phyloP scores from a whole-genome alignment of 2,888 invertebrate genomes.

The Diaperis boleti region DNA sequence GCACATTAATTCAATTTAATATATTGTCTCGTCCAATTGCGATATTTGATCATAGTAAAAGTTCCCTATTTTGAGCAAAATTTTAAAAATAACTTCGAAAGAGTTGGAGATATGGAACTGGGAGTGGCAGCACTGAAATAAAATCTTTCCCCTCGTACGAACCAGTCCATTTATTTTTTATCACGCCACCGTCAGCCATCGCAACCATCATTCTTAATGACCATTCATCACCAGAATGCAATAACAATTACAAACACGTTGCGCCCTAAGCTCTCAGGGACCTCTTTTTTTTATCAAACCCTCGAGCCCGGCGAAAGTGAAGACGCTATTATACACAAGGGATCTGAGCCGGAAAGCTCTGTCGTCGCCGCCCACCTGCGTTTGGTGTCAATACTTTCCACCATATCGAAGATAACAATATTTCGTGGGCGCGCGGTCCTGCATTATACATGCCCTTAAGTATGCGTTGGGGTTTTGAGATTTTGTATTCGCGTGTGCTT shows the following conservation, averaged over 20 bases:
- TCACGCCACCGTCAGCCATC: too few species aligned
- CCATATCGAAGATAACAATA: constrained; percentile 34
- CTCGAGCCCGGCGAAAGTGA: background rate
- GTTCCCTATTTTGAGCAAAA: too few species aligned
- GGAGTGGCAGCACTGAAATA: too few species aligned
- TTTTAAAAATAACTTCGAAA: too few species aligned
- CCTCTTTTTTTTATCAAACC: background rate
- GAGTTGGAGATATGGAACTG: too few species aligned
- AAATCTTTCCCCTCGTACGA: too few species aligned
- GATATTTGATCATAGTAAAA: too few species aligned
- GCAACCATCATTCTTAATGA: too few species aligned
- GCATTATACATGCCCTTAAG: constrained; percentile 29
- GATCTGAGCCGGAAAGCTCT: constrained; percentile 13
- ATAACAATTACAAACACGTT: background rate
- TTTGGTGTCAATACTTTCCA: constrained; percentile 26
- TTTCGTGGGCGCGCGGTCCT: constrained; percentile 19
- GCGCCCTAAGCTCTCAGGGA: background rate
- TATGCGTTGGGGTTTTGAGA: constrained; percentile 34
- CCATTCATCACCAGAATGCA: too few species aligned
- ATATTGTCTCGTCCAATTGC: too few species aligned
- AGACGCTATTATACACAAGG: constrained; percentile 14
- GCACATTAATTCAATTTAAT: too few species aligned
- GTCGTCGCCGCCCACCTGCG: constrained; percentile 3
- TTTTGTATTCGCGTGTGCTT: constrained; percentile 31
- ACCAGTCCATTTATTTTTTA: background rate